Conservation (phyloP, 2,888 invertebrate species). For the Nemotelus nigrinus region DNA sequence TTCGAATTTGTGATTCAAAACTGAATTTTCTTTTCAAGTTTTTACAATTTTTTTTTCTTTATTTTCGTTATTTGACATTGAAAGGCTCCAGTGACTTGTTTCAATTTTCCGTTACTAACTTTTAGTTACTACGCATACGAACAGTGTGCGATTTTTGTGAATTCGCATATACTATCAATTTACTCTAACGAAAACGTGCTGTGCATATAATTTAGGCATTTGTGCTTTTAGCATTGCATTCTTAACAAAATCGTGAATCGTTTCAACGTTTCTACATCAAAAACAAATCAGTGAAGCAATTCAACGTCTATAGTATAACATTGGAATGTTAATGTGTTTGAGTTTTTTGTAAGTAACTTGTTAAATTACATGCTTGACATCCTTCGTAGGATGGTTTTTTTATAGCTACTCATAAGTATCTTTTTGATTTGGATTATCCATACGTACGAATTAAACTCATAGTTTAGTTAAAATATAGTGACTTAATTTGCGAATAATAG, state of each 20-base stretch:
- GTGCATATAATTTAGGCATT: too few relatives aligned
- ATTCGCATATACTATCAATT: too few relatives aligned
- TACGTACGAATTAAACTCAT: background rate
- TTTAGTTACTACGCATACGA: conserved; percentile 1
- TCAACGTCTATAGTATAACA: conserved; percentile 17
- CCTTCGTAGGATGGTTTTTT: conserved; percentile 30
- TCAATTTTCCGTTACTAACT: conserved; percentile 3
- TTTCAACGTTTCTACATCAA: background rate
- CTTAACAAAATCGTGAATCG: background rate
- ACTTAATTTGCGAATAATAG: conserved; percentile 51
- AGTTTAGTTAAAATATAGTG: conserved; percentile 48
- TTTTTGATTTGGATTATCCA: conserved; percentile 12
- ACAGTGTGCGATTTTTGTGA: background rate
- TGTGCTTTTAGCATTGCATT: background rate
- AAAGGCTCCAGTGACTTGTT: conserved; percentile 44
- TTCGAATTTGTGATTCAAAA: conserved; percentile 8
- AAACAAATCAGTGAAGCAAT: conserved; percentile 45
- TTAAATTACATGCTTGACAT: conserved; percentile 27
- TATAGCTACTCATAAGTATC: conserved; percentile 23
- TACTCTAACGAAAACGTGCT: too few relatives aligned
- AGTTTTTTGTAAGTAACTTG: conserved; percentile 16
- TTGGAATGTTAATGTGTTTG: conserved; percentile 29
- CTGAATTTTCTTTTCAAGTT: background rate
- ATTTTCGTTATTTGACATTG: conserved; percentile 22
- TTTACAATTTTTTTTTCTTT: conserved; percentile 20